Evolutionary conservation across 35 echinoderm and acorn worm genomes (phyloP), one percentile per base, ranked within the genome.

Genomic region (Apostichopus californicus): DNA sequence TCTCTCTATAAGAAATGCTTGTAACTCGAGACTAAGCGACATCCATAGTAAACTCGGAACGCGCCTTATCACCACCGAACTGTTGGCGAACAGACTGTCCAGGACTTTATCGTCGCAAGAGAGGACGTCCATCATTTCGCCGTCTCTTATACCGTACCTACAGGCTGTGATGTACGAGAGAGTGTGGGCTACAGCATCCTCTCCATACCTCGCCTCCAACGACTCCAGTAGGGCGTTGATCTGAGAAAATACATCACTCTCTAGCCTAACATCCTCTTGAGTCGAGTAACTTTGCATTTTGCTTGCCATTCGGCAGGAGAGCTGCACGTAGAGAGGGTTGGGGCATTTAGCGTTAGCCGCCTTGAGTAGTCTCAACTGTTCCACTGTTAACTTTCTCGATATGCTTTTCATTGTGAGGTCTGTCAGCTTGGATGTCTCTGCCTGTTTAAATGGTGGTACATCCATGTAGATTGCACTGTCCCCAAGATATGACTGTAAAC

Each of bases 71-170:
- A 84, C 88, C 11, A 91, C 93, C 59, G 87, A 89, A 61, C 80
- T 93, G 79, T 89, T 77, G 65, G 82, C 63, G 54, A 95, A 98
- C 54, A 95, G n/a, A n/a, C 94, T 90, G 87, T 94, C 90, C 58
- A 98, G 77, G 72, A 98, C 94, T 75, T 70, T 91, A 79, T 96
- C 95, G 90, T 98, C 95, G 54, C 93, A 96, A 7, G 97, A 98
- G 57, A 98, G 71, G 70, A 98, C 73, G 91, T 98, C 97, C 60
- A 93, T 94, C 91, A 98, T 98, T 82, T 98, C 97, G 5, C 92
- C 92, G 80, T 98, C 95, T 13, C 95, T 94, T 73, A 98, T 86
- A 17, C 97, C 94, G 54, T 98, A 88, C 83, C 95, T 78, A n/a
- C 92, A 93, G 13, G 93, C 64, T 8, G 86, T 93, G 64, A 98